Evolutionary conservation across 2,113 vertebrate species (phyloP), one percentile per base, ranked within the genome.

Genomic region (Tiliqua scincoides): DNA sequence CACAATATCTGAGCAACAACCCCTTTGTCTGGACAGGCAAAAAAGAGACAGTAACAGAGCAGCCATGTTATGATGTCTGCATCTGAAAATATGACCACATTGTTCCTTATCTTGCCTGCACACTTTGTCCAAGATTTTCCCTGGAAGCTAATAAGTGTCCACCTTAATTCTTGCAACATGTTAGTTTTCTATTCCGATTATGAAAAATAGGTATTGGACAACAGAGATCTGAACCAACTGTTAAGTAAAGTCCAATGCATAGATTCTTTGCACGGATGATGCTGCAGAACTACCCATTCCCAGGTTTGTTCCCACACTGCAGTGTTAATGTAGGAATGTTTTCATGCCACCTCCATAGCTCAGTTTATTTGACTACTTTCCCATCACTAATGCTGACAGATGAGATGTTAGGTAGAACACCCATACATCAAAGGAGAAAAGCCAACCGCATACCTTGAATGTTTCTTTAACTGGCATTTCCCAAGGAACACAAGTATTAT

Each of bases 11-110:
- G 61, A 80, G 40, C 67, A 79, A 48, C 27, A 48, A 67, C 48
- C 30, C 27, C 40, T 67, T 81, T 32, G 9, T 12, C 30, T 11
- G 21, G 40, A 4, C 27, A 48, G 30, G 43, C 43, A 48, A 18
- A 52, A 6, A 32, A 52, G 18, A 10, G 72, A 54, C 30, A 52
- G 25, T 20, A 21, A 21, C 63, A 68, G 40, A 79, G 68, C 70
- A 54, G 0, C 0, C 9, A 0, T 43, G 30, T 0, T 75, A 32
- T 61, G 2, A 61, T 57, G 9, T 30, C 21, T 82, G n/a, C 63
- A 68, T 32, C 48, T 68, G 40, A 43, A 88, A n/a, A 73, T 4
- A 57, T 17, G n/a, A 54, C 0, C 74, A 54, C 35, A 59, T 82
- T 79, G 25, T 30, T 25, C 68, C 25, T 40, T 25, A 7, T 54